Percentiles rank a stretch among this genome's conserved stretches.
Conservation (phyloP, 64 coral and sea anemone species). For the Actinia equina region DNA sequence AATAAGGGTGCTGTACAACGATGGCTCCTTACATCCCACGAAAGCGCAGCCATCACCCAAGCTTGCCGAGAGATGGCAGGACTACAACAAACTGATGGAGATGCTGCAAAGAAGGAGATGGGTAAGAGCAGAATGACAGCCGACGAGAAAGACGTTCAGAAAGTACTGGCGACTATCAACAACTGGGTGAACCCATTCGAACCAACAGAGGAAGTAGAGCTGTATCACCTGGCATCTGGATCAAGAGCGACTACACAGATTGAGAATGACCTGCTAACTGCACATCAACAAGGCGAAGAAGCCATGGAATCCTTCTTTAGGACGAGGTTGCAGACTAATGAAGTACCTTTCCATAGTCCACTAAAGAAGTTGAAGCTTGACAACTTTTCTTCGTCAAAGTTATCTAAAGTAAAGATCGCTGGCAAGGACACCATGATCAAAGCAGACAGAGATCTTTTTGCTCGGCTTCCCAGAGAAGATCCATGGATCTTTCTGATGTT, state of each 20-base stretch:
- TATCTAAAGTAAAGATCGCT: constrained; percentile 25
- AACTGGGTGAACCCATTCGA: constrained; percentile 35
- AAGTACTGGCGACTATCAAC: constrained; percentile 22
- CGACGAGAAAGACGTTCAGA: constrained; percentile 31
- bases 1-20: constrained; percentile 49
- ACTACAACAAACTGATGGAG: constrained; percentile 11
- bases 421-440: constrained; percentile 45
- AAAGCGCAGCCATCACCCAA: constrained; percentile 50
- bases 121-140: constrained; percentile 30
- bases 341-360: constrained; percentile 1
- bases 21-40: constrained; percentile 49
- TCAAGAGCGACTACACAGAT: neutral
- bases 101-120: constrained; percentile 25
- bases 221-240: constrained; percentile 4
- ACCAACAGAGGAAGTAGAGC: neutral
- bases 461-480: constrained; percentile 52
- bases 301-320: neutral
- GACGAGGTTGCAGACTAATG: neutral
- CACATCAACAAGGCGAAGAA: constrained; percentile 3
- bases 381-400: constrained; percentile 4
- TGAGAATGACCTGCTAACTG: neutral
- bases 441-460: constrained; percentile 62
- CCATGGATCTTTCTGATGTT: constrained; percentile 34
- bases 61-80: constrained; percentile 32
- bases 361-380: neutral